Base-by-base conservation (phyloP, 2,888 invertebrate genomes). In the Troides helena region DNA sequence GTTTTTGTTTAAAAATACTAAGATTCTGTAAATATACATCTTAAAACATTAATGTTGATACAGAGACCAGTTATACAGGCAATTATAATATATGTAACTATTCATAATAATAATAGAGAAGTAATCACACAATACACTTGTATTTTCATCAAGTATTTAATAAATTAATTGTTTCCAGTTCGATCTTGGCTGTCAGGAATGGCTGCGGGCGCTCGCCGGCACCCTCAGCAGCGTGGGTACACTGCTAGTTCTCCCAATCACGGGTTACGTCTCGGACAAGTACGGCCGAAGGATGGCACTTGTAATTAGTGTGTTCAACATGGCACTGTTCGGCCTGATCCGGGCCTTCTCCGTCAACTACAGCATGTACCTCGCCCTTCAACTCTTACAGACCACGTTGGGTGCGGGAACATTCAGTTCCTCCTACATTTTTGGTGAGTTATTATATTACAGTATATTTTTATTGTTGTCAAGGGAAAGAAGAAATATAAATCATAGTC, bases 201-300 rank as follows among this genome's bases (percentile, higher is more conserved):
- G 96, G 96, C 94, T 95, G 76, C 88, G 96, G 62, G 94, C 95
- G 0, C 80, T 96, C 73, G 94, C 96, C 6, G 96, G 96, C 2
- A 96, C 96, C 2, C 86, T 96, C 1, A 95, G 94, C 84, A 95
- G 94, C 77, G 85, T 95, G 61, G 96, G 96, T 2, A 95, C 95
- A 65, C 93, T 96, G 71, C 85, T 96, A 67, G 95, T 95, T 12
- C 87, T 96, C 70, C 95, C 95, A 1, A 85, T 96, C 71, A 93
- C 95, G 0, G 96, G 96, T 36, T 93, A 93, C 73, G 77, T 96
- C 53, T 96, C 96, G 0, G 96, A 96, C 82, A 94, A 90, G 60
- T 94, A 87, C 72, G 94, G 94, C 1, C 85, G 94, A 39, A 86
- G 93, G 59, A 81, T 92, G 25, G 89, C 94, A 1, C 84, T 94